Evolutionary conservation across 2,888 invertebrate genomes (phyloP), one percentile per base, ranked within the genome.

Genomic region (Panorpa germanica): DNA sequence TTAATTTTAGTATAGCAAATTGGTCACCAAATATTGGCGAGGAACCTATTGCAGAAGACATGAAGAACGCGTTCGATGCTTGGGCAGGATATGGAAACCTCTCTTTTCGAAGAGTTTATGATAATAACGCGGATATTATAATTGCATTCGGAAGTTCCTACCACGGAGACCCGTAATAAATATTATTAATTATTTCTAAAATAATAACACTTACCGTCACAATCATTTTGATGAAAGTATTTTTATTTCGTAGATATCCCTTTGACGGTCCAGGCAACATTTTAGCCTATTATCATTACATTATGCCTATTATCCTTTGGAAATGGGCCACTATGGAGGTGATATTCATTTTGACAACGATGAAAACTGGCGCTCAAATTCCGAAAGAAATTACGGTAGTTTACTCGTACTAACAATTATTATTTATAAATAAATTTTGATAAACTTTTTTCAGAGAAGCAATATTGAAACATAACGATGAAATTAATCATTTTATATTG

Each of bases 301-400:
- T n/a, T n/a, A 82, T 50, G 80, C 80, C 1, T 82, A 70, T 48
- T 75, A 71, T 37, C 80, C 80, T 0, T 65, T 70, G 12, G 65
- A 67, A 42, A 47, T 52, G 39, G 53, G 49, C 3, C 43, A 48
- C 4, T 53, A 53, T 25, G 66, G 65, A 35, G 81, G 81, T 3
- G 76, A 74, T 39, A 62, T 78, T 40, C 81, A 82, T 49, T 81
- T 82, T 48, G 81, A 82, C 45, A 71, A 74, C 39, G 78, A 77
- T 41, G 80, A 81, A 55, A 45, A 63, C 4, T 81, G 80, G 80
- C n/a, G n/a, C n/a, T n/a, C n/a, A n/a, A n/a, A n/a, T n/a, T n/a
- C n/a, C n/a, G n/a, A n/a, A n/a, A n/a, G n/a, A n/a, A n/a, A n/a
- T n/a, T n/a, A n/a, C n/a, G n/a, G n/a, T n/a, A n/a, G n/a, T n/a